phyloP scores from a whole-genome alignment of 2,888 invertebrate species.

The Apamea anceps region DNA sequence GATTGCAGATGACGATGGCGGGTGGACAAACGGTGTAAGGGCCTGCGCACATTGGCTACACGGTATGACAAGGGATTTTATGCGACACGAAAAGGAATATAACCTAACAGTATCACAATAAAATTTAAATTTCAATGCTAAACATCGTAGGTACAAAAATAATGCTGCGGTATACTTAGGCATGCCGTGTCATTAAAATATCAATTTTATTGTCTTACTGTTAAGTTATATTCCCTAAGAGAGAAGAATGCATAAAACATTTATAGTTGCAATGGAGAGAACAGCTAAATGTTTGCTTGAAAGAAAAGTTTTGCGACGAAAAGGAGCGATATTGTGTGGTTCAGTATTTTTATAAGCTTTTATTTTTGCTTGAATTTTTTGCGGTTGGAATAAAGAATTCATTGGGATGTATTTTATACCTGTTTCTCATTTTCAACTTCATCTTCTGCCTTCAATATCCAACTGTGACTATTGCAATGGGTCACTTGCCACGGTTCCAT shows the following conservation, averaged over 20 bases:
- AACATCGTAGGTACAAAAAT: not conserved
- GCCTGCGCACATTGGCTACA: not conserved
- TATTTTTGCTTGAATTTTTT: slow-evolving; percentile 11
- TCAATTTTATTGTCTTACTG: not conserved
- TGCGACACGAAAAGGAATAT: not conserved
- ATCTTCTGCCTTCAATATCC: not conserved
- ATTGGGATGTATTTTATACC: not conserved
- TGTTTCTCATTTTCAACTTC: not conserved
- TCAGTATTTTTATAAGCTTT: slow-evolving; percentile 26
- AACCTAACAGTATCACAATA: not conserved
- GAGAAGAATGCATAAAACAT: slow-evolving; percentile 40
- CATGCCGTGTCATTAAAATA: not conserved
- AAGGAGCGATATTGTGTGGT: slow-evolving; percentile 24
- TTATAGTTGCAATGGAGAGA: slow-evolving; percentile 38
- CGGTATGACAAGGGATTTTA: not conserved
- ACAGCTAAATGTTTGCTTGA: slow-evolving; percentile 40
- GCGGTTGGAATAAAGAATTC: not conserved
- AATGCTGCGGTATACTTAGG: not conserved
- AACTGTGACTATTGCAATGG: not conserved
- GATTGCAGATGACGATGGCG: no score
- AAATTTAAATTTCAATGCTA: not conserved
- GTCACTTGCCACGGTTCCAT: not conserved
- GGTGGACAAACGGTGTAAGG: not conserved
- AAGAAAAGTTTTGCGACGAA: slow-evolving; percentile 29
- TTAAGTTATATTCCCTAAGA: not conserved